These are phyloP conservation scores for Aphelenchoides avenae DNA, from an alignment of 1,140 invertebrate species.

Conservation along the genomic window DNA sequence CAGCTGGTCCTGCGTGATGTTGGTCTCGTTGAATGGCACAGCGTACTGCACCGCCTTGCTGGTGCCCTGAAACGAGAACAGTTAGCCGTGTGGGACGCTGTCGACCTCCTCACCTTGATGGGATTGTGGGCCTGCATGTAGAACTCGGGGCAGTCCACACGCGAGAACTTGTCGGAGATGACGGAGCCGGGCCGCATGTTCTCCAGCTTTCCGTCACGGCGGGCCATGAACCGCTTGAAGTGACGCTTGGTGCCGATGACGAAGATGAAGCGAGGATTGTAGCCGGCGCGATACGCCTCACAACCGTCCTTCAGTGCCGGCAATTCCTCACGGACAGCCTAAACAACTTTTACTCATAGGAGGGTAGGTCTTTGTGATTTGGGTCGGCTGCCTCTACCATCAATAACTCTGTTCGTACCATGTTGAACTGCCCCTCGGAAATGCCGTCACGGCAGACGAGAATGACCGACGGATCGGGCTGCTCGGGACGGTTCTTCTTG, in stretches of 20 bases:
- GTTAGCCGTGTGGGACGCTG: background rate
- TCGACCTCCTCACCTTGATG: background rate
- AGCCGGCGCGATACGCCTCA: background rate
- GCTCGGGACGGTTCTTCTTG: background rate
- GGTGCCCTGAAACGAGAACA: constrained; percentile 15
- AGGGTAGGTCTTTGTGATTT: background rate
- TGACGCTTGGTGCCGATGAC: constrained; percentile 26
- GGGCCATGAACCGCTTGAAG: constrained; percentile 16
- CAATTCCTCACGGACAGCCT: constrained; percentile 14
- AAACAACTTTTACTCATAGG: background rate
- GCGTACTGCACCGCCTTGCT: constrained; percentile 15
- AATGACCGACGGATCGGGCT: constrained; percentile 1
- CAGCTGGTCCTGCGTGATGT: background rate
- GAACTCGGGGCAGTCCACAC: constrained; percentile 16
- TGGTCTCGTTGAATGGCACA: background rate
- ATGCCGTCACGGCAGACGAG: constrained; percentile 10
- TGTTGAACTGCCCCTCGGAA: constrained; percentile 2
- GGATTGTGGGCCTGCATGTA: constrained; percentile 14
- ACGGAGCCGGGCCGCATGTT: constrained; percentile 24
- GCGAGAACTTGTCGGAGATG: constrained; percentile 18
- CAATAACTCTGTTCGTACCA: constrained; percentile 12
- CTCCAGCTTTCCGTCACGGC: background rate
- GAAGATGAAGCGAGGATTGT: constrained; percentile 20
- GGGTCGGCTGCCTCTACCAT: too few species aligned
- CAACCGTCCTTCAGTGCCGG: constrained; percentile 13